Conservation (phyloP, 2,113 vertebrate species). For the Opisthocomus hoazin region DNA sequence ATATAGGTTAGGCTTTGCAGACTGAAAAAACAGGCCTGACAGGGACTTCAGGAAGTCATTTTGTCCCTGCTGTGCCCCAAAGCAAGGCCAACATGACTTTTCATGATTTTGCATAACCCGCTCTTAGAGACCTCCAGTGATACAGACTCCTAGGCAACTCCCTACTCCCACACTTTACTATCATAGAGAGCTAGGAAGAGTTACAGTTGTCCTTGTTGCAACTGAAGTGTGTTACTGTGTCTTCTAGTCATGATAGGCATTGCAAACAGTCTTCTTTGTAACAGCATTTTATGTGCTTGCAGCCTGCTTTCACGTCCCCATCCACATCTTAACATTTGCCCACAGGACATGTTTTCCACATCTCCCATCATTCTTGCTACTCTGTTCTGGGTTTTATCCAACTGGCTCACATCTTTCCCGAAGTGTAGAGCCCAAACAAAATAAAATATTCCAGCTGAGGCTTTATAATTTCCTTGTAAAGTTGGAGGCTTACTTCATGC, state of each 20-base stretch:
- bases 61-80: not conserved
- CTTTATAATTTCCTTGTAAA: slow-evolving; percentile 33
- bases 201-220: not conserved
- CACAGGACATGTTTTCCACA: not conserved
- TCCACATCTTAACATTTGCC: not conserved
- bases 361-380: not conserved
- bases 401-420: not conserved
- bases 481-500: slow-evolving; percentile 6
- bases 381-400: not conserved
- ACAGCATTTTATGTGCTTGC: not conserved
- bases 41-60: not conserved
- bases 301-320: not conserved
- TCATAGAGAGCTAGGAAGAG: not conserved
- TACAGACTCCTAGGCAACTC: not conserved
- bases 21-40: not conserved
- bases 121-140: not conserved
- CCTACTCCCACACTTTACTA: not conserved
- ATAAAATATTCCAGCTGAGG: slow-evolving; percentile 50
- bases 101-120: not conserved
- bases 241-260: not conserved
- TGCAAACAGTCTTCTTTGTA: not conserved
- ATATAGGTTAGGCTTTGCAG: not conserved
- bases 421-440: not conserved
- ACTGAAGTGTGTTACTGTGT: not conserved
- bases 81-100: not conserved